phyloP scores from a whole-genome alignment of 2,888 invertebrate species.

The Habrosyne pyritoides region DNA sequence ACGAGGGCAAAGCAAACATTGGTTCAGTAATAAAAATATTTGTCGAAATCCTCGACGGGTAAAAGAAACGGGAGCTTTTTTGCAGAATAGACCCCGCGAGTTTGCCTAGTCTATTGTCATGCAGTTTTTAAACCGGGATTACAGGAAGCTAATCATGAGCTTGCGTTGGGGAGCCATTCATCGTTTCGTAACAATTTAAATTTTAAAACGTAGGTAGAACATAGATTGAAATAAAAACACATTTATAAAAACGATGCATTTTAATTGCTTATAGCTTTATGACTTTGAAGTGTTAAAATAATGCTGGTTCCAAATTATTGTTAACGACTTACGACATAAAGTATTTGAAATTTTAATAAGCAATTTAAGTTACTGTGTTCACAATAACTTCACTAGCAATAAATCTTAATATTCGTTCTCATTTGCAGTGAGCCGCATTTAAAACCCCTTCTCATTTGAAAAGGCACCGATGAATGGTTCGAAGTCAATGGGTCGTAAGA shows the following conservation, averaged over 20 bases:
- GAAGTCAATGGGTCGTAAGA: slow-evolving; percentile 81
- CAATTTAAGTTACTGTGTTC: slow-evolving; percentile 16
- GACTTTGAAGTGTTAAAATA: background rate
- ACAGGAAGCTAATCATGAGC: slow-evolving; percentile 72
- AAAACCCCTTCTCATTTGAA: slow-evolving; percentile 73
- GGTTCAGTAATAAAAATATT: slow-evolving; percentile 82
- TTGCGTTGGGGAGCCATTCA: slow-evolving; percentile 43
- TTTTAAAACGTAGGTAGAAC: background rate
- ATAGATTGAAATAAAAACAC: background rate
- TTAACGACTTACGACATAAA: background rate
- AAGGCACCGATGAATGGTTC: slow-evolving; percentile 76
- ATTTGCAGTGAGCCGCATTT: slow-evolving; percentile 69
- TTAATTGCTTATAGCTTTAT: background rate
- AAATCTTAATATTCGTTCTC: slow-evolving; percentile 63
- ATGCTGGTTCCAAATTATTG: background rate
- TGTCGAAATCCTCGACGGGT: slow-evolving; percentile 68
- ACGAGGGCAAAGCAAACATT: slow-evolving; percentile 77
- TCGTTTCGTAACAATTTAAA: background rate
- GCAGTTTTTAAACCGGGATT: slow-evolving; percentile 77
- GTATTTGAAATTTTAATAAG: background rate
- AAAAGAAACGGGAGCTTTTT: slow-evolving; percentile 67
- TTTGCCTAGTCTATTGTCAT: slow-evolving; percentile 68
- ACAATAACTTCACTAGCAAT: slow-evolving; percentile 47
- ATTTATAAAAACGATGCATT: background rate
- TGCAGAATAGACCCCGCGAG: slow-evolving; percentile 56